Base-by-base conservation (phyloP, 2,113 vertebrate genomes). In the Macroglossus sobrinus region DNA sequence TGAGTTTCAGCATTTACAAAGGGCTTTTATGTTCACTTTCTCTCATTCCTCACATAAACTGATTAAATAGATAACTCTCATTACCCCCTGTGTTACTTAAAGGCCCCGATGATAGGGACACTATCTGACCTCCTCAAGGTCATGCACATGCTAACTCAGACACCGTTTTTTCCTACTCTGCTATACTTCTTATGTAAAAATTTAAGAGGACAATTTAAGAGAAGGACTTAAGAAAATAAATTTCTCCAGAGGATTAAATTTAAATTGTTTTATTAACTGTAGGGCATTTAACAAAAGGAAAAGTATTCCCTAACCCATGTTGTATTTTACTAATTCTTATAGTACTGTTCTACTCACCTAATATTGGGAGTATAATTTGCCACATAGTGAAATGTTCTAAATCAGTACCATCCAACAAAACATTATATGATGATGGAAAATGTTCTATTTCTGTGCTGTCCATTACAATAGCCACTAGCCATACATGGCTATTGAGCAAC, bases 221-320 rank as follows among this genome's bases (percentile, higher is more conserved):
- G 28, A 71, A 85, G n/a, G 33, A 74, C 24, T 82, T 96, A 71
- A 87, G 76, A 91, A 92, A 88, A 96, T 91, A 47, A 94, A 86
- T 57, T 64, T 53, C 68, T 93, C 50, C 11, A 26, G 33, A 72
- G 7, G 69, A 61, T 81, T 96, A 85, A 57, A 91, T 87, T 79
- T 95, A 91, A 86, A 45, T 63, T 69, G 3, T 91, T 95, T 85
- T 78, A 91, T 94, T 79, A 91, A 78, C 55, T 82, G n/a, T 24
- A 40, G 18, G 85, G 10, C 14, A 86, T 89, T 85, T 85, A 89
- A 84, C 88, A 66, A 95, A 86, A 86, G 28, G 21, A 79, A 93
- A 88, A 76, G 9, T 93, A 11, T 95, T 94, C 50, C n/a, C 40
- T 55, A 92, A 50, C 40, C 30, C 47, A 30, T 79, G 4, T 47